These are phyloP conservation scores for Phymanthus crucifer DNA, from an alignment of 92 coral and sea anemone species.

Conservation along the genomic window DNA sequence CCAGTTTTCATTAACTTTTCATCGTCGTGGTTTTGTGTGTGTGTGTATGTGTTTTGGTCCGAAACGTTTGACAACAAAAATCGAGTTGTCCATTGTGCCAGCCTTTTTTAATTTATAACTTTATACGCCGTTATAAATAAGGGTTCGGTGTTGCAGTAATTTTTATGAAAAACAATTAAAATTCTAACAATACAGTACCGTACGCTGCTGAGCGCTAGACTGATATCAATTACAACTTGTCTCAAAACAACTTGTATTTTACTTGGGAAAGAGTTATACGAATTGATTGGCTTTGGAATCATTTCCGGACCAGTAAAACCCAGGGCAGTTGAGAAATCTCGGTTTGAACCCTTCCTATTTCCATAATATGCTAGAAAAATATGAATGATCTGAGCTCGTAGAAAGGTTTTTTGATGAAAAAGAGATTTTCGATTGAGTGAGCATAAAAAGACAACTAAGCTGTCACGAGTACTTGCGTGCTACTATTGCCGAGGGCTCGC, in stretches of 20 bases:
- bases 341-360: neutral
- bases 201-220: conserved; percentile 54
- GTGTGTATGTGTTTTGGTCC: neutral
- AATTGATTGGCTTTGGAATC: neutral
- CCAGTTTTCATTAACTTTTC: neutral
- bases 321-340: conserved; percentile 11
- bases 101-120: neutral
- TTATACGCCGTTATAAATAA: neutral
- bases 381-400: neutral
- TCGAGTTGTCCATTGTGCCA: neutral
- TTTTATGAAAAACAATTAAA: conserved; percentile 58
- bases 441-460: neutral
- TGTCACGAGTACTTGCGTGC: too few species aligned
- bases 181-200: conserved; percentile 57
- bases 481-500: neutral
- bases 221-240: conserved; percentile 70
- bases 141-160: conserved; percentile 34
- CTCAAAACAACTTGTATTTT: conserved; percentile 31
- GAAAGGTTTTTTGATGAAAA: neutral
- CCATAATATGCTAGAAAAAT: neutral
- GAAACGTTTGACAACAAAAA: conserved; percentile 6
- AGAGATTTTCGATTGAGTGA: neutral
- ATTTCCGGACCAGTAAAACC: conserved; percentile 1
- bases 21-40: neutral
- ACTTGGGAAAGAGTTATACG: conserved; percentile 6